Evolutionary conservation across 1,140 invertebrate species (phyloP), one percentile per base, ranked within the genome.

Genomic region (Propsilocerus akamusi): DNA sequence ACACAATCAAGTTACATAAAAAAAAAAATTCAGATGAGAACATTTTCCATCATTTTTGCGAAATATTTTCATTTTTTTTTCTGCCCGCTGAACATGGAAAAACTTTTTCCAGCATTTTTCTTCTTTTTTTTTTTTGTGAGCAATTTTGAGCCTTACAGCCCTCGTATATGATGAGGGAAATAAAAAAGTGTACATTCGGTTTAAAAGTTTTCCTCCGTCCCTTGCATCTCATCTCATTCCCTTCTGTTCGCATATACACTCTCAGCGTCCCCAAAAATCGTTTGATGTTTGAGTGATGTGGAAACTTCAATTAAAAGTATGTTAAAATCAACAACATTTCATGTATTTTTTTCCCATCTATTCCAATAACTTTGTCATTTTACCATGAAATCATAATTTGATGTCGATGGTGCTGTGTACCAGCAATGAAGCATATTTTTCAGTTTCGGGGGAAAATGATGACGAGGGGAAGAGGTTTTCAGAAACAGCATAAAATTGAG

Each of bases 301-400:
- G 34, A 41, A 41, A 41, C 34, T 41, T 41, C 34, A 41, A 41
- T 41, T 41, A 41, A 41, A 41, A 41, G 34, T 41, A 41, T 41
- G 34, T 41, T 41, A 41, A 41, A 41, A 41, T 41, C 34, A 41
- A n/a, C n/a, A n/a, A 41, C 34, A 41, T 41, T 41, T 41, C 34
- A 17, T 41, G 34, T 41, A n/a, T n/a, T n/a, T n/a, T n/a, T n/a
- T 41, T 41, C 22, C 5, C 34, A 41, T 41, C 34, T 20, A n/a
- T n/a, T n/a, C n/a, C n/a, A n/a, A 41, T 41, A 41, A 41, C 34
- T 41, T 41, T 41, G 34, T 41, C 34, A 41, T 41, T 20, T 41
- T 30, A 30, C 10, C 2, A 30, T 30, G 10, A 30, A 11, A 30
- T 30, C 28, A 30, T 30, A 7, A 30, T 30, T 30, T 30, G 10